Percentiles rank a stretch among this genome's conserved stretches.
These are phyloP conservation scores for Netelia fuscicornis DNA, from an alignment of 2,888 invertebrate species.

Conservation along the genomic window DNA sequence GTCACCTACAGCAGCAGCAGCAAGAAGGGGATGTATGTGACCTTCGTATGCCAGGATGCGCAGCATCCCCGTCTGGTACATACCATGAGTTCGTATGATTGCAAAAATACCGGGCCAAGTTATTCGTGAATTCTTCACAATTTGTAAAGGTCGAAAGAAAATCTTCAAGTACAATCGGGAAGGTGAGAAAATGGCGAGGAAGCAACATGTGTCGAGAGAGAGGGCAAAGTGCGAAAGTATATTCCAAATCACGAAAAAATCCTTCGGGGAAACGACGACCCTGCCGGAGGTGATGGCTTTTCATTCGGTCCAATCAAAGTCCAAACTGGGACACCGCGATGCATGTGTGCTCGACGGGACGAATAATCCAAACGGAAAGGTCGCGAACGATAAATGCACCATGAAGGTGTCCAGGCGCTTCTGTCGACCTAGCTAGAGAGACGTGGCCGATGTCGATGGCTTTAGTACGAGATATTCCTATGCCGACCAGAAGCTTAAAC, in stretches of 20 bases:
- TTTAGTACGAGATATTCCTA: constrained; percentile 22
- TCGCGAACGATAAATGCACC: constrained; percentile 46
- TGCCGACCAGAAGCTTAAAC: constrained; percentile 10
- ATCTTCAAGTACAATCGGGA: not conserved
- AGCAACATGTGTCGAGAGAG: not conserved
- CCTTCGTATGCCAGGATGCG: not conserved
- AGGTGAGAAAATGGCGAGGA: not conserved
- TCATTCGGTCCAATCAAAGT: constrained; percentile 56
- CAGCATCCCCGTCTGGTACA: constrained; percentile 43
- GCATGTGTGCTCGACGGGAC: constrained; percentile 56
- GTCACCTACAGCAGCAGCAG: not conserved
- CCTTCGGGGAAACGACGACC: not conserved
- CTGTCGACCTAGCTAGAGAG: constrained; percentile 14
- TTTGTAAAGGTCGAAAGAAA: not conserved
- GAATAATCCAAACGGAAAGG: constrained; percentile 64
- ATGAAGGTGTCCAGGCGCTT: constrained; percentile 25
- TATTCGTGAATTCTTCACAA: constrained; percentile 4
- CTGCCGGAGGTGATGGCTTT: not conserved
- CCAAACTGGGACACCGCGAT: constrained; percentile 59
- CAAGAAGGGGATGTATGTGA: constrained; percentile 26
- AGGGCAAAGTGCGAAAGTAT: constrained; percentile 31
- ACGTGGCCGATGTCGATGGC: constrained; percentile 19
- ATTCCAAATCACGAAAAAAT: constrained; percentile 1
- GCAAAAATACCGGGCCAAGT: not conserved
- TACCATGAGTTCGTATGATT: constrained; percentile 9